Percentiles rank a stretch among this genome's conserved stretches.
These are phyloP conservation scores for Oithona nana DNA, from an alignment of 2,888 invertebrate species.

Conservation along the genomic window DNA sequence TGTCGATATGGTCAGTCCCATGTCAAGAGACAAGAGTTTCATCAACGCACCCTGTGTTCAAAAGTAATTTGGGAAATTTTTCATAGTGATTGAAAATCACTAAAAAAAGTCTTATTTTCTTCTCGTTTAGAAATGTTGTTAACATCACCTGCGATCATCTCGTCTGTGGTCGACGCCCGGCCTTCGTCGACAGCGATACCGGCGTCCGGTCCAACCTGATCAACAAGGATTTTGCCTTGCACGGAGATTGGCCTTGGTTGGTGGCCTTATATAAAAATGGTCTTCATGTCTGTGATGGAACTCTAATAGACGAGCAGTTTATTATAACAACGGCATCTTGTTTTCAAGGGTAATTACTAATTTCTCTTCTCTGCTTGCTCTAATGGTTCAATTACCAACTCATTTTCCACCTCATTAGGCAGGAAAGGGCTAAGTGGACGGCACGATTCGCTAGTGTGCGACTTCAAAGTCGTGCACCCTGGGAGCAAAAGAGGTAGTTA, in stretches of 20 bases:
- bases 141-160: not conserved
- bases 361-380: not conserved
- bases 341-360: constrained; percentile 26
- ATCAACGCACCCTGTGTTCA: not conserved
- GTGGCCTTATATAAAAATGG: constrained; percentile 59
- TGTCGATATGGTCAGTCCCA: not conserved
- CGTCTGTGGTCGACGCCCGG: constrained; percentile 48
- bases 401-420: too few relatives aligned
- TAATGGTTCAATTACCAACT: too few relatives aligned
- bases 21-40: not conserved
- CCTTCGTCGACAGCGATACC: constrained; percentile 19
- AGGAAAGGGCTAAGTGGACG: constrained; percentile 68
- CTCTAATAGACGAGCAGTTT: constrained; percentile 59
- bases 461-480: constrained; percentile 49
- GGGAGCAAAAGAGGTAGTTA: constrained; percentile 71
- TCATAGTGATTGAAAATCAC: not conserved
- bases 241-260: constrained; percentile 56
- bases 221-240: not conserved
- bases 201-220: not conserved
- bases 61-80: too few relatives aligned
- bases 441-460: constrained; percentile 56
- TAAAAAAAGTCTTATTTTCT: not conserved
- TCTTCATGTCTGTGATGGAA: constrained; percentile 70
- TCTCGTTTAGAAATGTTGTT: not conserved
- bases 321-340: constrained; percentile 67